These are phyloP conservation scores for Hyperoplus immaculatus DNA, from an alignment of 2,797 vertebrate species.

Conservation along the genomic window DNA sequence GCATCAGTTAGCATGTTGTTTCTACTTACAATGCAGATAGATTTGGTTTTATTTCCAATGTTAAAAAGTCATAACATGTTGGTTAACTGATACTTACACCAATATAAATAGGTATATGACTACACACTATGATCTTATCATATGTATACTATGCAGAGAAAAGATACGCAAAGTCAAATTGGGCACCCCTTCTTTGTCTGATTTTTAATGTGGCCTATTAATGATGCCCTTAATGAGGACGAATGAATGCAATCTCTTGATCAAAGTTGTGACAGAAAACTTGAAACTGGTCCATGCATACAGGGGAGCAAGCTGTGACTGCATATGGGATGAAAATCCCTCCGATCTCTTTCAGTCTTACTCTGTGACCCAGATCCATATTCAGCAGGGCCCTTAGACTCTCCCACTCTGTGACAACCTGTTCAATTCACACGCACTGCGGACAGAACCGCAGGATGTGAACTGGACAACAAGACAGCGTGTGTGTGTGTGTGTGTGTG, in stretches of 20 bases:
- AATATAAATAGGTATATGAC: constrained; percentile 6
- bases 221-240: constrained; percentile 23
- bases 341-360: constrained; percentile 61
- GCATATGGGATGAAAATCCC: constrained; percentile 74
- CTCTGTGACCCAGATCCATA: constrained; percentile 84
- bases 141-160: background rate
- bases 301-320: constrained; percentile 67
- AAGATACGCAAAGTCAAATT: background rate
- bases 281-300: constrained; percentile 71
- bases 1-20: background rate
- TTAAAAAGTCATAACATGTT: background rate
- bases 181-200: constrained; percentile 16
- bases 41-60: background rate
- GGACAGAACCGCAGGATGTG: constrained; percentile 69
- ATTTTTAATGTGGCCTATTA: constrained; percentile 49
- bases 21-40: background rate
- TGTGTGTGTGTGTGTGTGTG: constrained; percentile 23
- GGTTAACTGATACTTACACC: background rate
- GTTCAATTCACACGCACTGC: constrained; percentile 80
- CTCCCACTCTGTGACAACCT: constrained; percentile 74
- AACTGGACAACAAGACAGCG: constrained; percentile 32
- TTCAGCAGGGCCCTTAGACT: constrained; percentile 76
- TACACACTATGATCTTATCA: background rate
- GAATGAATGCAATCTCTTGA: constrained; percentile 62
- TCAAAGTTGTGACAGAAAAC: constrained; percentile 65